Percentiles rank a stretch among this genome's conserved stretches.
These are phyloP conservation scores for Drosophila seclusa DNA, from an alignment of 2,888 invertebrate genomes.

Conservation along the genomic window DNA sequence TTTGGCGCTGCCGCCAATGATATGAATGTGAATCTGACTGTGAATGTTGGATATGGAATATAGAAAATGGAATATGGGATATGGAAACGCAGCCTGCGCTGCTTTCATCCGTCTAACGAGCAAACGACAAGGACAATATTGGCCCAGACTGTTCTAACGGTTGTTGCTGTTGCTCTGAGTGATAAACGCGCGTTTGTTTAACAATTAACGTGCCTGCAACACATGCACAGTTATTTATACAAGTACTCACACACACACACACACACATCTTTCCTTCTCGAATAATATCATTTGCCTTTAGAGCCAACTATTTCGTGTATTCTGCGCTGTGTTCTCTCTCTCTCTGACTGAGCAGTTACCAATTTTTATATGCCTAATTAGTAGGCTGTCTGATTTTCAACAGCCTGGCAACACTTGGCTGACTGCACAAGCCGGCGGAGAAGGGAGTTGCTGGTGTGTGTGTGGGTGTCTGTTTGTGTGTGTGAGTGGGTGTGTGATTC, in stretches of 20 bases:
- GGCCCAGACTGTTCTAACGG: slow-evolving; percentile 37
- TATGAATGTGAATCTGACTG: slow-evolving; percentile 44
- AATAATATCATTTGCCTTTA: not conserved
- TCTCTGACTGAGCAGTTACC: slow-evolving; percentile 32
- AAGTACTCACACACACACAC: slow-evolving; percentile 11
- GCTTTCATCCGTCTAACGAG: slow-evolving; percentile 71
- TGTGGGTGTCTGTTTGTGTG: slow-evolving; percentile 24
- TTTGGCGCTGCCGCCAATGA: slow-evolving; percentile 62
- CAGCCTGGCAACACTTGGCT: slow-evolving; percentile 23
- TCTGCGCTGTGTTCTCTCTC: not conserved
- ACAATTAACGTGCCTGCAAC: slow-evolving; percentile 83
- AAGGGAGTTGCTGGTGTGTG: slow-evolving; percentile 1
- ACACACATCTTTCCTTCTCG: not conserved
- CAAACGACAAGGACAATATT: slow-evolving; percentile 69
- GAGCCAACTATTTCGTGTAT: slow-evolving; percentile 32
- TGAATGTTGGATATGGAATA: slow-evolving; percentile 25
- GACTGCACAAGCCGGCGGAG: slow-evolving; percentile 3
- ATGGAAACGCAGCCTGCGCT: slow-evolving; percentile 35
- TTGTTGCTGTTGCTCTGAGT: slow-evolving; percentile 63
- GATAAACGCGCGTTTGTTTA: slow-evolving; percentile 84
- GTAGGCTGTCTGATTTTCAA: slow-evolving; percentile 50
- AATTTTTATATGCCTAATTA: slow-evolving; percentile 62
- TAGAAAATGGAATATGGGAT: slow-evolving; percentile 28
- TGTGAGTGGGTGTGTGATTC: slow-evolving; percentile 62
- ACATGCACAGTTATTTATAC: slow-evolving; percentile 81